phyloP scores from a whole-genome alignment of 2,888 invertebrate species.

The Eumerus sabulonum region DNA sequence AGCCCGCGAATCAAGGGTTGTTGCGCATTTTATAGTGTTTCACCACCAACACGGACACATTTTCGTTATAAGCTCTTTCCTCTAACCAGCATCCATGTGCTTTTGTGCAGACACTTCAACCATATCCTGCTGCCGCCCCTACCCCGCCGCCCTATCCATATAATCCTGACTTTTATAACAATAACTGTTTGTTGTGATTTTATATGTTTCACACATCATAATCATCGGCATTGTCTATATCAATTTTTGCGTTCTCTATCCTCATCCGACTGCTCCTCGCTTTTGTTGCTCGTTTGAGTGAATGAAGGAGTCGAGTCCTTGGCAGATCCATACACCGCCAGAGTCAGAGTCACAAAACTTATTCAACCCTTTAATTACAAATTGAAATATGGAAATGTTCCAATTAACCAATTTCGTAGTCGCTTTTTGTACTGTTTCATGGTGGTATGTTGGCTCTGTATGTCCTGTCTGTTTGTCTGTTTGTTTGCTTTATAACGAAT shows the following conservation, averaged over 20 bases:
- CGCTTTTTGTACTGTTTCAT: conserved; percentile 39
- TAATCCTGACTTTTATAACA: conserved; percentile 45
- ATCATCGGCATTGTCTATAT: conserved; percentile 63
- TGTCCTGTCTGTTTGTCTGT: conserved; percentile 38
- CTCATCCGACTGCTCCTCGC: background rate
- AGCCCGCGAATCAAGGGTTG: conserved; percentile 46
- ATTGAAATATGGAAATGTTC: conserved; percentile 72
- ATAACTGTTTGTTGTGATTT: conserved; percentile 69
- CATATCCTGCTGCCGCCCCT: too few species aligned
- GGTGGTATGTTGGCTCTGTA: background rate
- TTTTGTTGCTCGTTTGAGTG: background rate
- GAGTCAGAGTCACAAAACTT: conserved; percentile 66
- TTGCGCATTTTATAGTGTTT: conserved; percentile 62
- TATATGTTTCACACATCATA: conserved; percentile 69
- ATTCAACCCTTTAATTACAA: conserved; percentile 72
- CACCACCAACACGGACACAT: conserved; percentile 19
- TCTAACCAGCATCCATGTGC: conserved; percentile 27
- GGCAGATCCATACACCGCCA: background rate
- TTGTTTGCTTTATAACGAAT: conserved; percentile 49
- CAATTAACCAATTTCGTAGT: conserved; percentile 71
- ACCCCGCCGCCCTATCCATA: too few species aligned
- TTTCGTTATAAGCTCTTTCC: conserved; percentile 20
- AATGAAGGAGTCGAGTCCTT: background rate
- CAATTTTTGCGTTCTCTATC: conserved; percentile 22
- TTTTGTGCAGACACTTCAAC: conserved; percentile 61